A percentile compares a stretch with the other conserved stretches of the same genome.
phyloP scores from a whole-genome alignment of 2,888 invertebrate species.

The Nephrotoma guestfalica region DNA sequence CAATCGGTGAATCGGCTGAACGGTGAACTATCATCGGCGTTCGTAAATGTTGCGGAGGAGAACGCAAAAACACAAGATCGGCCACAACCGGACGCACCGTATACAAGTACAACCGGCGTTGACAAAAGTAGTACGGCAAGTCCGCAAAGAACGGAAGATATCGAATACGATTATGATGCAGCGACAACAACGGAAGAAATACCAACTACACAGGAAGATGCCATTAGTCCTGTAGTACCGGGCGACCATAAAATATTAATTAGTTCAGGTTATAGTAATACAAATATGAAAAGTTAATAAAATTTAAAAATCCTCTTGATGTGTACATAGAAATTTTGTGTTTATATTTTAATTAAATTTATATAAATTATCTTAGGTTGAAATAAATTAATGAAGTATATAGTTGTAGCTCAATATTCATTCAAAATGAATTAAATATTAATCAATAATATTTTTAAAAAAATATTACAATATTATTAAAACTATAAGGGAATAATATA shows the following conservation, averaged over 20 bases:
- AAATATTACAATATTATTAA: neutral
- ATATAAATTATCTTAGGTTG: neutral
- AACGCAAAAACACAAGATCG: slow-evolving; percentile 55
- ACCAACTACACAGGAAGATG: slow-evolving; percentile 18
- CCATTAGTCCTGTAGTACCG: slow-evolving; percentile 8
- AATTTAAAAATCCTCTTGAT: neutral
- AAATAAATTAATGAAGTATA: neutral
- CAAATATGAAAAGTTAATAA: slow-evolving; percentile 11
- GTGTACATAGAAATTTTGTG: neutral
- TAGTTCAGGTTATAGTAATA: slow-evolving; percentile 21
- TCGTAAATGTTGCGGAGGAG: slow-evolving; percentile 76
- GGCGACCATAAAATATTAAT: slow-evolving; percentile 14
- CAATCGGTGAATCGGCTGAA: slow-evolving; percentile 60
- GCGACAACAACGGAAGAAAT: slow-evolving; percentile 16
- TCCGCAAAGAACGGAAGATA: neutral
- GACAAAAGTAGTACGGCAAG: slow-evolving; percentile 13
- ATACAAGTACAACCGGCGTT: slow-evolving; percentile 26
- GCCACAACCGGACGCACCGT: slow-evolving; percentile 40
- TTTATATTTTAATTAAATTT: neutral
- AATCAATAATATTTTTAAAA: neutral
- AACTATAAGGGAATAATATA: neutral
- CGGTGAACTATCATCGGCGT: slow-evolving; percentile 70
- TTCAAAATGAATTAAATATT: neutral
- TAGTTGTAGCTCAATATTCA: neutral
- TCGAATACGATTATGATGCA: slow-evolving; percentile 5